Evolutionary conservation across 2,797 vertebrate genomes (phyloP).

Genomic region (Coregonus suidteri): DNA sequence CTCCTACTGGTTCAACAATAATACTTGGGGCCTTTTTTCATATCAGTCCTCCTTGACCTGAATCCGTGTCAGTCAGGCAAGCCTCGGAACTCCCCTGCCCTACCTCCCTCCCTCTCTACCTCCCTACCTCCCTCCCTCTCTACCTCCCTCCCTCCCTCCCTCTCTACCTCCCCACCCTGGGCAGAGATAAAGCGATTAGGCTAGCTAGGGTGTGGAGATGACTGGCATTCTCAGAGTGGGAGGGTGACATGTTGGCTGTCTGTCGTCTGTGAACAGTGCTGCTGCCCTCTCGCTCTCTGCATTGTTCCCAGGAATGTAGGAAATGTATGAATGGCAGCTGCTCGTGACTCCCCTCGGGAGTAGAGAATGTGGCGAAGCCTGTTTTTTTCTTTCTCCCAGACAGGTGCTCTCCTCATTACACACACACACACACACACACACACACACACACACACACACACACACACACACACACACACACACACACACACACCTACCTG

Average conservation of each 20-base stretch:
- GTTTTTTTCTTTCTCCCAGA: neutral
- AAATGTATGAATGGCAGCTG: slow-evolving; percentile 53
- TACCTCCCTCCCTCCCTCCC: too few species aligned
- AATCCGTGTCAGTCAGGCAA: slow-evolving; percentile 20
- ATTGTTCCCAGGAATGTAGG: slow-evolving; percentile 61
- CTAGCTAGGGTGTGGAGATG: neutral
- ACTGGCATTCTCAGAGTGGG: slow-evolving; percentile 4
- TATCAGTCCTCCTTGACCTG: slow-evolving; percentile 48
- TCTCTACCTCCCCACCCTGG: neutral
- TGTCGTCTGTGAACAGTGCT: neutral
- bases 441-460: slow-evolving; percentile 1
- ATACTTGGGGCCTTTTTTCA: neutral
- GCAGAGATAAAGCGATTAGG: neutral
- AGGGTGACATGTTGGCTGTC: neutral
- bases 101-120: too few species aligned
- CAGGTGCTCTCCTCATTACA: neutral
- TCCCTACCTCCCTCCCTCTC: too few species aligned
- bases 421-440: neutral
- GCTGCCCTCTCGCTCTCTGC: slow-evolving; percentile 22
- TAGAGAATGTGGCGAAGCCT: neutral
- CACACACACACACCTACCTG: neutral
- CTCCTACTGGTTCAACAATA: neutral
- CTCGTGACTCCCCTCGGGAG: slow-evolving; percentile 6
- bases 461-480: neutral
- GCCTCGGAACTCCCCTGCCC: neutral